Conservation (phyloP, 2,888 invertebrate species). For the Phaonia tiefii region DNA sequence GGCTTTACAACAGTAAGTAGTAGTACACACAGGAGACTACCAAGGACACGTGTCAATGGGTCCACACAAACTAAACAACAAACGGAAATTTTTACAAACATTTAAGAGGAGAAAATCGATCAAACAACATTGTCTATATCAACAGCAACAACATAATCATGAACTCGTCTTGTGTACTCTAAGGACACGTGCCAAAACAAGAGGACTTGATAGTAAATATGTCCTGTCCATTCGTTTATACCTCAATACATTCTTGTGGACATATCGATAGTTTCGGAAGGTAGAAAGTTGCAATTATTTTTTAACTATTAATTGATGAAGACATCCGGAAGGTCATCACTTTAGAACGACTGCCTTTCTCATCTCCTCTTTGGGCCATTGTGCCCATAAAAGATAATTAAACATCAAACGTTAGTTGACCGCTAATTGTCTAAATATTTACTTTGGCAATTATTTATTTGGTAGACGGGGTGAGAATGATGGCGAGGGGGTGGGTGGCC, state of each 20-base stretch:
- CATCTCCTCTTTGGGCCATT: background rate
- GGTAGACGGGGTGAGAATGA: background rate
- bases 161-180: background rate
- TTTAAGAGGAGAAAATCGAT: slow-evolving; percentile 24
- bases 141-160: too few relatives aligned
- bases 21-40: slow-evolving; percentile 38
- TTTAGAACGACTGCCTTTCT: background rate
- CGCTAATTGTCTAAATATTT: slow-evolving; percentile 67
- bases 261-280: too few relatives aligned
- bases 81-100: slow-evolving; percentile 34
- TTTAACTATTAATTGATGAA: slow-evolving; percentile 52
- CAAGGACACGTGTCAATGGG: slow-evolving; percentile 51
- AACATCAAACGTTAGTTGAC: slow-evolving; percentile 64
- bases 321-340: background rate
- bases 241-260: too few relatives aligned
- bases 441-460: slow-evolving; percentile 49
- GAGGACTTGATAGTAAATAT: too few relatives aligned
- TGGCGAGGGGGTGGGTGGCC: background rate
- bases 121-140: too few relatives aligned
- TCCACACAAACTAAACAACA: background rate
- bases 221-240: too few relatives aligned
- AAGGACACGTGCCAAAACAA: slow-evolving; percentile 32
- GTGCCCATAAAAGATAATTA: slow-evolving; percentile 48
- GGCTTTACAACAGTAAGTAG: background rate
- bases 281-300: slow-evolving; percentile 52